A percentile compares a stretch with the other conserved stretches of the same genome.
These are phyloP conservation scores for Colletes latitarsis DNA, from an alignment of 1,140 invertebrate genomes.

Conservation along the genomic window DNA sequence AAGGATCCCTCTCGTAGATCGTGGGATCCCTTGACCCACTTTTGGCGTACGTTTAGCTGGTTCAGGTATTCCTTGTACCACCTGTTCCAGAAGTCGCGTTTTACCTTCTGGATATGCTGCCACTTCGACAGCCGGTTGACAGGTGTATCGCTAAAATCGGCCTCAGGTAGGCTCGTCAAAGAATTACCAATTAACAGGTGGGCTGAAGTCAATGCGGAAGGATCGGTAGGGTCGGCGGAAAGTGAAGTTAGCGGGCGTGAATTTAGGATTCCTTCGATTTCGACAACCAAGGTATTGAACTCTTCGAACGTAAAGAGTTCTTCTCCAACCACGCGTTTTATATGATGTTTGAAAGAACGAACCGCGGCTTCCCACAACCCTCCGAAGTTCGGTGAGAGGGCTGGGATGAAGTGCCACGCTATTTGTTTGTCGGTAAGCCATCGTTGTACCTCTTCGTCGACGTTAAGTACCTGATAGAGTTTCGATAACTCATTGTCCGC, in stretches of 20 bases:
- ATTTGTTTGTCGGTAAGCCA: slow-evolving; percentile 32
- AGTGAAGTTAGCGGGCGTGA: slow-evolving; percentile 52
- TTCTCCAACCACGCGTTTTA: not conserved
- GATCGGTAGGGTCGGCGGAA: slow-evolving; percentile 44
- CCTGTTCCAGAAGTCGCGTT: slow-evolving; percentile 1
- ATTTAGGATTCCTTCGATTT: slow-evolving; percentile 59
- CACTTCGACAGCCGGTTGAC: not conserved
- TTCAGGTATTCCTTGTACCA: slow-evolving; percentile 5
- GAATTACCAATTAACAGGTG: slow-evolving; percentile 21
- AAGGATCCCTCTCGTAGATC: not conserved
- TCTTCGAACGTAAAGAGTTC: slow-evolving; percentile 52
- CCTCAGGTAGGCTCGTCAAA: not conserved
- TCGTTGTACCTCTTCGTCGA: not conserved
- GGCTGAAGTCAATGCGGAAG: not conserved
- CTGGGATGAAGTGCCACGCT: slow-evolving; percentile 65
- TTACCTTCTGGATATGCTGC: slow-evolving; percentile 1
- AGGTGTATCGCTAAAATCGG: not conserved
- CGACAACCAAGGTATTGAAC: slow-evolving; percentile 39
- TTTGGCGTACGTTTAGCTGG: not conserved
- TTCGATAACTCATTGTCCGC: slow-evolving; percentile 16
- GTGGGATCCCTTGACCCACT: not conserved
- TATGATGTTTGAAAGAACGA: slow-evolving; percentile 32
- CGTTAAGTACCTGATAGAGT: no score
- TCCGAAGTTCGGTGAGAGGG: slow-evolving; percentile 59
- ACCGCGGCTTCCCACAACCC: slow-evolving; percentile 68